Evolutionary conservation across 2,113 vertebrate species (phyloP).

Genomic region (Oostethus manadensis): DNA sequence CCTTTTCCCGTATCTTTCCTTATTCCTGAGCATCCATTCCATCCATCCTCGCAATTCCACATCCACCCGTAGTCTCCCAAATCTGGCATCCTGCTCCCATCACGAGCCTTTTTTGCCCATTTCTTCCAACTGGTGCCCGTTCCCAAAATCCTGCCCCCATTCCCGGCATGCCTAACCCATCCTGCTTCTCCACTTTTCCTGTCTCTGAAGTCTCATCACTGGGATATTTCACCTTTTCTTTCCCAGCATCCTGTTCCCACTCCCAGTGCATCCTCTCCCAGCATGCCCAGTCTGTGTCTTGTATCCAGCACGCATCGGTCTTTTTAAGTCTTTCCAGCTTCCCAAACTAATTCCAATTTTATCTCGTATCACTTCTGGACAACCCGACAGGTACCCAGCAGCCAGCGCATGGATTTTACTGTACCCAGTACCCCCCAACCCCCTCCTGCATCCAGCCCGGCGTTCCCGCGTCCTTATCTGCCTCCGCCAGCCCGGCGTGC

Average conservation of each 20-base stretch:
- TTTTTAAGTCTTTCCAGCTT: not conserved
- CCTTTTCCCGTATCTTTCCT: too few relatives aligned
- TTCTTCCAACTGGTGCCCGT: not conserved
- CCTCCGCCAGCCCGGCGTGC: constrained; percentile 11
- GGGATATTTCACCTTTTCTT: not conserved
- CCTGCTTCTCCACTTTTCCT: too few relatives aligned
- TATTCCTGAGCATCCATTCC: too few relatives aligned
- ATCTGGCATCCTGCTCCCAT: too few relatives aligned
- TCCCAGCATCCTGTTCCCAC: not conserved
- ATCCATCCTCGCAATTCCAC: not conserved
- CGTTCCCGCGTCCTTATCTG: not conserved
- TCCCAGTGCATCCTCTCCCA: not conserved
- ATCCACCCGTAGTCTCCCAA: not conserved
- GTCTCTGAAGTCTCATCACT: not conserved
- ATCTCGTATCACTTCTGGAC: too few relatives aligned
- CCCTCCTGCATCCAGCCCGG: not conserved
- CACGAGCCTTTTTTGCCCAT: not conserved
- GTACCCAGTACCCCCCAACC: not conserved
- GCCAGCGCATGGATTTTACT: not conserved
- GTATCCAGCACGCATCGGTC: not conserved
- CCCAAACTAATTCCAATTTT: not conserved
- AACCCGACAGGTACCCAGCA: not conserved
- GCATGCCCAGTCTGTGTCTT: not conserved
- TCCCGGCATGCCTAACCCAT: not conserved
- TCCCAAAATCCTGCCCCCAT: not conserved